Percentiles rank a stretch among this genome's conserved stretches.
These are phyloP conservation scores for Stegana nigrithorax DNA, from an alignment of 2,888 invertebrate genomes.

Conservation along the genomic window DNA sequence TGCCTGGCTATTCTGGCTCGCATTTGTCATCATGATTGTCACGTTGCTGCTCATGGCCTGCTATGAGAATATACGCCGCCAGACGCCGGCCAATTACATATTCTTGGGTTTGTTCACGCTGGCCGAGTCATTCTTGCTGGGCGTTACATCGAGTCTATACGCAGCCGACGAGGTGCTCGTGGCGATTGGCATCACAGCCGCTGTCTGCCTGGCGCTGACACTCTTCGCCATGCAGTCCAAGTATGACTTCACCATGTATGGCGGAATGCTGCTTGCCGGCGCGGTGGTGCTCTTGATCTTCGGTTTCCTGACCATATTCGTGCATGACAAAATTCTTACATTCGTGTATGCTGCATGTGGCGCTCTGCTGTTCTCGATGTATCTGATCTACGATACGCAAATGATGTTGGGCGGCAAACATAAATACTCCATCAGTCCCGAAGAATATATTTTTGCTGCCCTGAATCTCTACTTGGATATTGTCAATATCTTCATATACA, in stretches of 20 bases:
- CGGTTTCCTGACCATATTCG: constrained; percentile 78
- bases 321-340: constrained; percentile 72
- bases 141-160: constrained; percentile 76
- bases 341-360: constrained; percentile 85
- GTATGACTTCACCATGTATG: constrained; percentile 83
- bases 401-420: constrained; percentile 85
- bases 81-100: constrained; percentile 87
- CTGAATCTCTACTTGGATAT: too few relatives aligned
- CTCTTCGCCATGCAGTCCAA: constrained; percentile 93
- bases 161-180: constrained; percentile 77
- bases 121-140: constrained; percentile 84
- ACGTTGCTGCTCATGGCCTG: constrained; percentile 86
- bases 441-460: too few relatives aligned
- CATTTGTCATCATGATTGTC: constrained; percentile 76
- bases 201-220: constrained; percentile 84
- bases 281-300: constrained; percentile 80
- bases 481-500: too few relatives aligned
- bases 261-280: constrained; percentile 80
- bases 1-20: constrained; percentile 75
- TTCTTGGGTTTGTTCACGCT: constrained; percentile 84
- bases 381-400: constrained; percentile 89
- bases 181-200: constrained; percentile 89
- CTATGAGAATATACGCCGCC: constrained; percentile 84
- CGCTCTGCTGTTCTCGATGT: constrained; percentile 86
- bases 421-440: too few relatives aligned